Conservation (phyloP, 1,140 invertebrate genomes). For the Ooceraea biroi region DNA sequence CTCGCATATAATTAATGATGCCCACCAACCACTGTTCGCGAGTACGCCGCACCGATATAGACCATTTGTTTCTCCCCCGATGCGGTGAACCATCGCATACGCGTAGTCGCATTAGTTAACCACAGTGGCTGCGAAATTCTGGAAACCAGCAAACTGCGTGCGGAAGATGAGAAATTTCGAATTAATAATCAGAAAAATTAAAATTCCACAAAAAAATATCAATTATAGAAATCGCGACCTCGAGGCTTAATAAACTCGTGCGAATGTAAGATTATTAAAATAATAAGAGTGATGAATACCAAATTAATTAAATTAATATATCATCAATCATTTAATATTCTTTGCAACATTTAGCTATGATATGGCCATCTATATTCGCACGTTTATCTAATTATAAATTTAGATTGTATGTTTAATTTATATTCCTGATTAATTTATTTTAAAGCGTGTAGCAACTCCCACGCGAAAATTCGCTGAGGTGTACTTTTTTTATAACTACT, state of each 20-base stretch:
- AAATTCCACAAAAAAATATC: slow-evolving; percentile 9
- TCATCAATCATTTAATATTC: not conserved
- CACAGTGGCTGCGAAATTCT: slow-evolving; percentile 51
- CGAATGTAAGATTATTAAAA: not conserved
- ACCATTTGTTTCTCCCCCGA: slow-evolving; percentile 56
- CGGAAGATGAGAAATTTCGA: slow-evolving; percentile 18
- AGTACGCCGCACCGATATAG: slow-evolving; percentile 47
- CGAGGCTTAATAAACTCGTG: not conserved
- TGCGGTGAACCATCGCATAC: slow-evolving; percentile 60
- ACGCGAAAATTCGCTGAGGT: too few species aligned
- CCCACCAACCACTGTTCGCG: slow-evolving; percentile 39
- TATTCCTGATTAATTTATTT: not conserved
- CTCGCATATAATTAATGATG: slow-evolving; percentile 62
- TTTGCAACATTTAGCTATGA: not conserved
- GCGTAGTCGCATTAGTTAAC: slow-evolving; percentile 62
- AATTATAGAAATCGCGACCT: not conserved
- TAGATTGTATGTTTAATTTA: slow-evolving; percentile 26
- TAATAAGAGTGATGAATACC: not conserved
- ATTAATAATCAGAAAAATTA: too few species aligned
- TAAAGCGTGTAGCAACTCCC: too few species aligned
- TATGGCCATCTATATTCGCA: not conserved
- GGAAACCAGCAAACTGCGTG: slow-evolving; percentile 22
- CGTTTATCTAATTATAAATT: slow-evolving; percentile 10
- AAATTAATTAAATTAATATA: not conserved
- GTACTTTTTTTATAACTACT: not conserved